A percentile compares a stretch with the other conserved stretches of the same genome.
Conservation (phyloP, 1,140 invertebrate species). For the Cherax destructor region DNA sequence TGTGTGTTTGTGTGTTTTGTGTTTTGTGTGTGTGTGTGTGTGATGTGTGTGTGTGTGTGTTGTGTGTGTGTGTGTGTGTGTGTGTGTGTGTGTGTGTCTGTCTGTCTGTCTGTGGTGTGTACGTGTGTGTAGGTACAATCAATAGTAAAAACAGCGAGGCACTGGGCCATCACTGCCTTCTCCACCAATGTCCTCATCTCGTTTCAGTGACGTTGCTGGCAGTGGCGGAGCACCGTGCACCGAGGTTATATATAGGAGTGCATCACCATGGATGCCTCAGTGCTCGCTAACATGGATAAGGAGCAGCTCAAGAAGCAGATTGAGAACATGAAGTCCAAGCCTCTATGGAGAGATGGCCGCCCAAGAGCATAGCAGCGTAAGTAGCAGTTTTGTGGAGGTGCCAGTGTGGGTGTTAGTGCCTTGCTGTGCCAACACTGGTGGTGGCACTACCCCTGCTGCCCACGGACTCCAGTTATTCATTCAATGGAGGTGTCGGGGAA, state of each 20-base stretch:
- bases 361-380: slow-evolving; percentile 96
- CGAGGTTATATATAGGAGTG: slow-evolving; percentile 53
- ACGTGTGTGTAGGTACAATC: slow-evolving; percentile 20
- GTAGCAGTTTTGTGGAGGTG: slow-evolving; percentile 76
- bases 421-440: not conserved
- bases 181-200: slow-evolving; percentile 54
- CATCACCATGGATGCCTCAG: slow-evolving; percentile 85
- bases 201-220: slow-evolving; percentile 60
- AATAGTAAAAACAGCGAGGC: slow-evolving; percentile 28
- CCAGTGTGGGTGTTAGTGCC: not conserved
- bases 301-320: slow-evolving; percentile 97
- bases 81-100: no score
- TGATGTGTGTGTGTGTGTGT: no score
- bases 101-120: no score
- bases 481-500: not conserved
- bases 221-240: slow-evolving; percentile 8
- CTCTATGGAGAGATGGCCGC: slow-evolving; percentile 95
- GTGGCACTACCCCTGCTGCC: no score
- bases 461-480: not conserved
- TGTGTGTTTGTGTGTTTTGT: no score
- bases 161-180: slow-evolving; percentile 16
- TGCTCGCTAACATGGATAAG: slow-evolving; percentile 94
- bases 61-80: no score
- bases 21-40: no score
- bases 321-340: slow-evolving; percentile 97